Evolutionary conservation across 23 tunicate genomes (phyloP).

Genomic region (Clavelina lepadiformis): DNA sequence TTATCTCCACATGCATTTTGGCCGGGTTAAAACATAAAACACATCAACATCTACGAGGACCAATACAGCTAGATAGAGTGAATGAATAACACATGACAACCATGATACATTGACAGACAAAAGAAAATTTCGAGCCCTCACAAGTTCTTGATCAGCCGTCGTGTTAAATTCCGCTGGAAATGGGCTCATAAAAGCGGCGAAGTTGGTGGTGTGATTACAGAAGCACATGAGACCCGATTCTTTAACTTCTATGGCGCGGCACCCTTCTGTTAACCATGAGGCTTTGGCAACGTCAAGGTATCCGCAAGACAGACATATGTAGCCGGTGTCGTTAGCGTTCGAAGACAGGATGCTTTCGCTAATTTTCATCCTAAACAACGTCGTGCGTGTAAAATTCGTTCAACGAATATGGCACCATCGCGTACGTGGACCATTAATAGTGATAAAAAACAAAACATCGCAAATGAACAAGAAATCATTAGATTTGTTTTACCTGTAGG

Average conservation of each 20-base stretch:
- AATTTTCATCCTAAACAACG: background rate
- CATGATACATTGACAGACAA: no score
- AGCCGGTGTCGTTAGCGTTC: no score
- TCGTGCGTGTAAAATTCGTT: slow-evolving; percentile 15
- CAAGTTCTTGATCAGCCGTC: slow-evolving; percentile 50
- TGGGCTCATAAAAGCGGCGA: slow-evolving; percentile 89
- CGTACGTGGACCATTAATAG: background rate
- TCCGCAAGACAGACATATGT: slow-evolving; percentile 69
- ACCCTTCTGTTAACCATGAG: slow-evolving; percentile 51
- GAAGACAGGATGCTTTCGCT: no score
- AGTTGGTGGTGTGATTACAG: slow-evolving; percentile 90
- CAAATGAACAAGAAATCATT: background rate
- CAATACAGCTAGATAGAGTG: no score
- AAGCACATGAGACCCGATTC: slow-evolving; percentile 60
- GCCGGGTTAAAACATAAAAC: background rate
- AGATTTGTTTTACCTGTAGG: slow-evolving; percentile 44
- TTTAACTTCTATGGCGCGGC: slow-evolving; percentile 35
- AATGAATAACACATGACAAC: no score
- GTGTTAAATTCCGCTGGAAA: slow-evolving; percentile 17
- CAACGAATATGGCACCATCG: background rate
- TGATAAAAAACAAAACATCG: background rate
- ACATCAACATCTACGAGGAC: background rate
- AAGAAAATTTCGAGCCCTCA: slow-evolving; percentile 8
- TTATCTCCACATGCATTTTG: no score
- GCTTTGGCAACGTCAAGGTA: slow-evolving; percentile 32